phyloP scores from a whole-genome alignment of 2,113 vertebrate genomes.

The Pseudois nayaur region DNA sequence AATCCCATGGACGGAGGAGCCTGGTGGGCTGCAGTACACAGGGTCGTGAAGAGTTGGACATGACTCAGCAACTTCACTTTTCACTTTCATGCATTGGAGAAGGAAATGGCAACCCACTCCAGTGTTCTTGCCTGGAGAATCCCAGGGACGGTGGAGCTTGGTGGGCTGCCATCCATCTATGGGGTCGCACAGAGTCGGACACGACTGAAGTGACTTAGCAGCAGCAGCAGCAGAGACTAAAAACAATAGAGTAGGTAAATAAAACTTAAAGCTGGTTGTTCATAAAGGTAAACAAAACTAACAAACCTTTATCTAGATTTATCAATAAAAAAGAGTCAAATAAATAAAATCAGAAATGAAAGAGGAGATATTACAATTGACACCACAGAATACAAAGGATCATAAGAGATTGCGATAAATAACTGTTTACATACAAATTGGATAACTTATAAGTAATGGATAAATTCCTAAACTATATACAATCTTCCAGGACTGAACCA shows the following conservation, averaged over 20 bases:
- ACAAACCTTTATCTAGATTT: not conserved
- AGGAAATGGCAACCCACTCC: too few relatives aligned
- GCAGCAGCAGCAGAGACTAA: not conserved
- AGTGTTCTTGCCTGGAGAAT: too few relatives aligned
- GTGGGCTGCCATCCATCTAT: rapidly evolving
- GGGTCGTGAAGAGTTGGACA: rapidly evolving
- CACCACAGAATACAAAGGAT: not conserved
- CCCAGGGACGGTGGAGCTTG: not conserved
- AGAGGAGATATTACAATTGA: not conserved
- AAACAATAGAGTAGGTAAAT: not conserved
- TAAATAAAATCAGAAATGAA: not conserved
- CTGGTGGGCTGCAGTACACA: not conserved
- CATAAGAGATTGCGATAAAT: not conserved
- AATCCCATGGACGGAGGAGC: not conserved
- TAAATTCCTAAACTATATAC: not conserved
- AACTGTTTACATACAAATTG: not conserved
- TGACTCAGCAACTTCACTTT: not conserved
- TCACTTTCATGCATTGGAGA: too few relatives aligned
- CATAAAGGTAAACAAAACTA: not conserved
- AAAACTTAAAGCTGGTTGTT: not conserved
- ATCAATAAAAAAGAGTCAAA: not conserved
- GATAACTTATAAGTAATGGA: not conserved
- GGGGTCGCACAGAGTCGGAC: not conserved
- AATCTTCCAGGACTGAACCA: not conserved
- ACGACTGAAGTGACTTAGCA: rapidly evolving